Base-by-base conservation (phyloP, 2,113 vertebrate species). In the Megaleporinus macrocephalus region DNA sequence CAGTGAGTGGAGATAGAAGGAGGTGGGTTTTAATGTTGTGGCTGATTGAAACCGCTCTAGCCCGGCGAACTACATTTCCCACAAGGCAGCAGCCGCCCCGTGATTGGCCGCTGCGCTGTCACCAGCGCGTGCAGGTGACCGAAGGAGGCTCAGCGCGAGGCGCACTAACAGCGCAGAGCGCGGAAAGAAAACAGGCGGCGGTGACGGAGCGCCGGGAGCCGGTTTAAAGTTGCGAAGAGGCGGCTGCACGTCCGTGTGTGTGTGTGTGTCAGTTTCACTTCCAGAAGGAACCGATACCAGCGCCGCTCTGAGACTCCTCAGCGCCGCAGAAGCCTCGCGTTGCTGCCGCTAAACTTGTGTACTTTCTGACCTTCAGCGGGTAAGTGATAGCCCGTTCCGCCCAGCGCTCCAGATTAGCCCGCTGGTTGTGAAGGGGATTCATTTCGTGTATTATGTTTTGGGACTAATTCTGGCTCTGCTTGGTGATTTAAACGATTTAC, bases 341-440 rank as follows among this genome's bases (percentile, higher is more conserved):
- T 84, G 76, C 87, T 80, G 84, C 82, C 85, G 75, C 75, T 79
- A 76, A 84, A 88, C 90, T 86, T 80, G 88, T 83, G 88, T 89
- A 86, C 91, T 87, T 88, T 91, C 92, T 95, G 94, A 95, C 94
- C 94, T 95, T 95, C 94, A 94, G 88, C 90, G 89, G 94, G 94
- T 95, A 90, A 94, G 94, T 92, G 89, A 82, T 82, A 84, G 88
- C 90, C 87, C 29, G 30, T 65, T 81, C 44, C 51, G 24, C 59
- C 79, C 66, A 49, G 44, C 79, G 63, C 65, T 53, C 68, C 70
- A 76, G 78, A 85, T 72, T 73, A 72, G 73, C 73, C 65, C 27
- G 66, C 5, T 20, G 47, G 22, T 55, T 22, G 36, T 62, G n/a
- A 7, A 53, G 55, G n/a, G 57, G 57, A 5, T 49, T 73, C 55